phyloP scores from a whole-genome alignment of 2,888 invertebrate species.

The Acanthosepion pharaonis region DNA sequence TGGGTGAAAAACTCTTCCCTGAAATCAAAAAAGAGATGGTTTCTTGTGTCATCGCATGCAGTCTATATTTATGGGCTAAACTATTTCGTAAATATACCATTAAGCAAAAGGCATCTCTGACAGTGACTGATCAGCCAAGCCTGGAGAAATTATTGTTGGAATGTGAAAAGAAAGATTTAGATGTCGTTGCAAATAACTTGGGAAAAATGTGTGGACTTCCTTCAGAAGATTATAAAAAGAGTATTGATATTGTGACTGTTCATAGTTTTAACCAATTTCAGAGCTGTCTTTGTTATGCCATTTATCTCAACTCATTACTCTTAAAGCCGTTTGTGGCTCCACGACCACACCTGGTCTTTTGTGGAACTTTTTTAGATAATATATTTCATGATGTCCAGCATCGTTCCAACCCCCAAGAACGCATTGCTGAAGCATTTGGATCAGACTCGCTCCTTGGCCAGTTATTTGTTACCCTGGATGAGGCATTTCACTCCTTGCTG shows the following conservation, averaged over 20 bases:
- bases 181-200: conserved; percentile 51
- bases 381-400: conserved; percentile 60
- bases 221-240: background rate
- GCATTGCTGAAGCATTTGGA: background rate
- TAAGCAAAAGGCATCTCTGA: background rate
- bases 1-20: conserved; percentile 64
- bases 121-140: background rate
- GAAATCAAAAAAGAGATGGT: conserved; percentile 57
- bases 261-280: conserved; percentile 73
- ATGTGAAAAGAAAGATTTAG: background rate
- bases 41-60: conserved; percentile 55
- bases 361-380: conserved; percentile 69
- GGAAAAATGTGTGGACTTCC: conserved; percentile 55
- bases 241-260: conserved; percentile 50
- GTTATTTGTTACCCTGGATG: background rate
- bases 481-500: conserved; percentile 24
- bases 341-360: conserved; percentile 58
- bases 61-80: conserved; percentile 51
- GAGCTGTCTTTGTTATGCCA: conserved; percentile 63
- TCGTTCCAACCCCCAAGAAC: conserved; percentile 56
- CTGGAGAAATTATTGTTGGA: background rate
- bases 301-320: conserved; percentile 70
- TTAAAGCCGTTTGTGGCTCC: conserved; percentile 56
- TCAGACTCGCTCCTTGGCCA: background rate
- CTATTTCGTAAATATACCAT: background rate